These are phyloP conservation scores for Corythoichthys haematopterus DNA, from an alignment of 2,113 vertebrate genomes.

Conservation along the genomic window DNA sequence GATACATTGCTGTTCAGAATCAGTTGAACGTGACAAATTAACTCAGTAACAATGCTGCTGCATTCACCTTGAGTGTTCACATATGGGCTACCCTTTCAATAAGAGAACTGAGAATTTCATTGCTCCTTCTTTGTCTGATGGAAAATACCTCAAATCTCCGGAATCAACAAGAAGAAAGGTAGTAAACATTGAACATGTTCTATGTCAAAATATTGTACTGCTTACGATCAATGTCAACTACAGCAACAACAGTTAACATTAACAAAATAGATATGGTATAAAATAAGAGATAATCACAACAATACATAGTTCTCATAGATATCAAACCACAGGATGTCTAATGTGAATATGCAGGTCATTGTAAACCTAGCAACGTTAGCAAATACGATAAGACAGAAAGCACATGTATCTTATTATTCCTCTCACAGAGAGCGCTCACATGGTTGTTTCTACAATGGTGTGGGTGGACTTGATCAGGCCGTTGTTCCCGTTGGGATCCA, in stretches of 20 bases:
- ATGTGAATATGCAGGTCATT: slow-evolving; percentile 83
- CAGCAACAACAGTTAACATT: slow-evolving; percentile 56
- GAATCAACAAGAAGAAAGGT: slow-evolving; percentile 55
- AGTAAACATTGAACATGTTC: slow-evolving; percentile 59
- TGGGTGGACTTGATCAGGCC: slow-evolving; percentile 86
- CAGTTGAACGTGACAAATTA: slow-evolving; percentile 40
- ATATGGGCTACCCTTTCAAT: slow-evolving; percentile 34
- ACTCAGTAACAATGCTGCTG: slow-evolving; percentile 43
- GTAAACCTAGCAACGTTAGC: slow-evolving; percentile 91
- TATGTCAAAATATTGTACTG: slow-evolving; percentile 61
- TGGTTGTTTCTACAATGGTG: slow-evolving; percentile 96
- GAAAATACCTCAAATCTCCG: slow-evolving; percentile 43
- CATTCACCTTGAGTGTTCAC: slow-evolving; percentile 38
- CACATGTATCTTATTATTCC: slow-evolving; percentile 73
- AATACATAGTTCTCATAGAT: slow-evolving; percentile 58
- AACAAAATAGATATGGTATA: slow-evolving; percentile 59
- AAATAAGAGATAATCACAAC: slow-evolving; percentile 44
- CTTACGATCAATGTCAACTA: slow-evolving; percentile 64
- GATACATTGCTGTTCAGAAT: slow-evolving; percentile 57
- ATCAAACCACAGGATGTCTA: slow-evolving; percentile 79
- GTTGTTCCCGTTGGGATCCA: slow-evolving; percentile 77
- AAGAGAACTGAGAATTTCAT: slow-evolving; percentile 43
- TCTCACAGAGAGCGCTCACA: slow-evolving; percentile 89
- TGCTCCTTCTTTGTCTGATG: slow-evolving; percentile 18
- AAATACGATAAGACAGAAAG: slow-evolving; percentile 78